A percentile compares a stretch with the other conserved stretches of the same genome.
phyloP scores from a whole-genome alignment of 2,797 vertebrate genomes.

The Danio choprae region DNA sequence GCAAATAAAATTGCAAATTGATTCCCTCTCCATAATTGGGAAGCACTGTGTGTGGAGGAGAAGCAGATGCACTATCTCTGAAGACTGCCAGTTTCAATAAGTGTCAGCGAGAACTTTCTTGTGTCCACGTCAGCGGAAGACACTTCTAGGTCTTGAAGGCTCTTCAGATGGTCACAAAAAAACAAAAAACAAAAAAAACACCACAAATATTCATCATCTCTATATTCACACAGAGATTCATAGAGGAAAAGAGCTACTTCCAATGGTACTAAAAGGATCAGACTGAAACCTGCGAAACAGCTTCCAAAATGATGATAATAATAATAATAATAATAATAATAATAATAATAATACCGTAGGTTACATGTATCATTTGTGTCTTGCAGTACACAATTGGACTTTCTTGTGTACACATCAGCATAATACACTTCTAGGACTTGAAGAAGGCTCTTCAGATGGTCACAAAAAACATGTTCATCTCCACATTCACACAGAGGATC shows the following conservation, averaged over 20 bases:
- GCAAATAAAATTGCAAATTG: constrained; percentile 57
- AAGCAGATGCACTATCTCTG: constrained; percentile 42
- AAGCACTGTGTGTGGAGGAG: constrained; percentile 31
- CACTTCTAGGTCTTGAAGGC: not conserved
- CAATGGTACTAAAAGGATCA: not conserved
- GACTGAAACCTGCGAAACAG: too few species aligned
- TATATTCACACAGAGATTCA: not conserved
- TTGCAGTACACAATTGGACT: too few species aligned
- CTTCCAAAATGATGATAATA: too few species aligned
- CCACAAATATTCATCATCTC: not conserved
- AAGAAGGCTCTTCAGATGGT: constrained; percentile 14
- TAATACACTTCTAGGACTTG: not conserved
- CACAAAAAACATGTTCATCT: constrained; percentile 5
- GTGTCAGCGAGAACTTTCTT: constrained; percentile 46
- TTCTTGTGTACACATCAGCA: constrained; percentile 12
- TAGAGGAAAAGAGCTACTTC: not conserved
- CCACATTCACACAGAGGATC: not conserved
- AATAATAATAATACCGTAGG: too few species aligned
- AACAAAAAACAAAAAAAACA: not conserved
- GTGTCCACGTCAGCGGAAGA: constrained; percentile 1
- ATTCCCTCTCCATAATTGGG: constrained; percentile 51
- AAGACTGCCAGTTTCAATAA: constrained; percentile 55
- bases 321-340: too few species aligned
- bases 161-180: constrained; percentile 1
- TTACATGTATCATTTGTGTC: too few species aligned